Conservation (phyloP, 2,888 invertebrate genomes). For the Hirtodrosophila confusa region DNA sequence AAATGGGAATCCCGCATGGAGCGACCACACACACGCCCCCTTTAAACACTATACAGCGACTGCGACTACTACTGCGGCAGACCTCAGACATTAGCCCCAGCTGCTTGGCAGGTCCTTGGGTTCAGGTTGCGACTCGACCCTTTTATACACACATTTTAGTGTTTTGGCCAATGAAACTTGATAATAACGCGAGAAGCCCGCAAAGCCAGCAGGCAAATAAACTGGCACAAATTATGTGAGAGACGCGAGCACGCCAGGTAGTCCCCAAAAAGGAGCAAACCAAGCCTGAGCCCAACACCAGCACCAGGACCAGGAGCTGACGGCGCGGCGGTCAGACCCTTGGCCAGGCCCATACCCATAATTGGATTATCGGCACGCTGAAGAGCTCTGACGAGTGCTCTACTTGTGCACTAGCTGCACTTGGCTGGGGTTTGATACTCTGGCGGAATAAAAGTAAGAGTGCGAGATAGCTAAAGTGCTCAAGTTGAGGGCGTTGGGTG, state of each 20-base stretch:
- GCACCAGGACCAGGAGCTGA: neutral
- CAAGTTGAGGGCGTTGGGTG: neutral
- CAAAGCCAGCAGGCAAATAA: conserved; percentile 60
- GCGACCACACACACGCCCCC: conserved; percentile 3
- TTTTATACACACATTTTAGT: conserved; percentile 62
- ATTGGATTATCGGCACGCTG: conserved; percentile 73
- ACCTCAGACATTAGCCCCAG: conserved; percentile 43
- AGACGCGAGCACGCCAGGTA: conserved; percentile 35
- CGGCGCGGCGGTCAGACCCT: conserved; percentile 31
- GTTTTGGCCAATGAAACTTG: conserved; percentile 72
- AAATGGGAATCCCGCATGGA: conserved; percentile 35
- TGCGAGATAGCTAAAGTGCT: conserved; percentile 43
- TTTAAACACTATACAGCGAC: conserved; percentile 8
- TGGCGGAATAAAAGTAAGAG: conserved; percentile 45
- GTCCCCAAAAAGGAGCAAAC: conserved; percentile 10
- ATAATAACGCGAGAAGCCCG: conserved; percentile 61
- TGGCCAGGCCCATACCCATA: conserved; percentile 53
- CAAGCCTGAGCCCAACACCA: neutral
- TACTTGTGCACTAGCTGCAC: conserved; percentile 56
- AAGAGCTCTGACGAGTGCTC: conserved; percentile 69
- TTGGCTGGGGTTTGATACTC: conserved; percentile 48
- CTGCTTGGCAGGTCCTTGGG: conserved; percentile 44
- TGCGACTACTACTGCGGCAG: conserved; percentile 23
- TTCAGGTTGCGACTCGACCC: conserved; percentile 67
- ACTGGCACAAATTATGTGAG: conserved; percentile 69